phyloP scores from a whole-genome alignment of 2,888 invertebrate genomes.

The Galeruca laticollis region DNA sequence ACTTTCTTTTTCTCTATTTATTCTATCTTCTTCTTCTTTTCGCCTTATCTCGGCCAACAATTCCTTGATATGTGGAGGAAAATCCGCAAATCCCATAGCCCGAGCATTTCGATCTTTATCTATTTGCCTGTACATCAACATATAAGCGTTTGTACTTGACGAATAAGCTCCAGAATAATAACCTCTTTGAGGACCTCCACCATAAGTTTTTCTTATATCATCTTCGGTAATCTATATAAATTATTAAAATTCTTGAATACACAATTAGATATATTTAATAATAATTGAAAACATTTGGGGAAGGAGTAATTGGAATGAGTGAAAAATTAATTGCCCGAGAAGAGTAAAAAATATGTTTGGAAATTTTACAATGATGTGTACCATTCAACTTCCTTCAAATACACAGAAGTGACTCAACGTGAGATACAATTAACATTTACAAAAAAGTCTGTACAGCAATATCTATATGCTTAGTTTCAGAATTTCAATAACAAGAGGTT shows the following conservation, averaged over 20 bases:
- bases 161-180: slow-evolving; percentile 82
- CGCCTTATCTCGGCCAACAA: slow-evolving; percentile 75
- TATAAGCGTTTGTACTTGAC: slow-evolving; percentile 89
- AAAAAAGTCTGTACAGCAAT: too few relatives aligned
- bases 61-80: slow-evolving; percentile 79
- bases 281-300: neutral
- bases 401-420: too few relatives aligned
- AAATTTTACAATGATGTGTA: too few relatives aligned
- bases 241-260: neutral
- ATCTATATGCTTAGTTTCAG: too few relatives aligned
- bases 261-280: too few relatives aligned
- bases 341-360: too few relatives aligned
- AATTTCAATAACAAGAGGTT: too few relatives aligned
- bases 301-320: neutral
- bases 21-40: slow-evolving; percentile 75
- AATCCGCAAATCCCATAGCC: slow-evolving; percentile 76
- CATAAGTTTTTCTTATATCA: slow-evolving; percentile 86
- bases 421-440: too few relatives aligned
- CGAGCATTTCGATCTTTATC: slow-evolving; percentile 74
- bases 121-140: slow-evolving; percentile 89
- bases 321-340: too few relatives aligned
- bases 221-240: slow-evolving; percentile 77
- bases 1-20: slow-evolving; percentile 72
- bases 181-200: slow-evolving; percentile 75
- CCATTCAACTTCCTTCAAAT: too few relatives aligned